phyloP scores from a whole-genome alignment of 2,113 vertebrate species.

The Glareola pratincola region DNA sequence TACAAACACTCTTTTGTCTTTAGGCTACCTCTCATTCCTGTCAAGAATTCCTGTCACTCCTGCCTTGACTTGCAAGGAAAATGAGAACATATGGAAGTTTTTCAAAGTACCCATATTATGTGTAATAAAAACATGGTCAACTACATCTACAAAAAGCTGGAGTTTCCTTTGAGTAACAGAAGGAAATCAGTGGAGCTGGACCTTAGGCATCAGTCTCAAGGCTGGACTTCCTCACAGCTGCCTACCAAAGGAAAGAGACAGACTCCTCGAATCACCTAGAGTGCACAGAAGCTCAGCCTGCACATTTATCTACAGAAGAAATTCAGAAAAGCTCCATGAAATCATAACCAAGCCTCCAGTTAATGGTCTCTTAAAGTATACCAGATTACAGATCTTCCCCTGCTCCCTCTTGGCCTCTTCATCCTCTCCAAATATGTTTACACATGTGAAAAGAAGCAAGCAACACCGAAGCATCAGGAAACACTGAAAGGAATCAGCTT shows the following conservation, averaged over 20 bases:
- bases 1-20: neutral
- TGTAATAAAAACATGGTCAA: neutral
- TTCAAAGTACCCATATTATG: neutral
- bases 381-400: neutral
- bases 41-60: neutral
- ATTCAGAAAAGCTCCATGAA: neutral
- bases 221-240: neutral
- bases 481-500: neutral
- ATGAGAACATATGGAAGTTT: accelerated
- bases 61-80: neutral
- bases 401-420: neutral
- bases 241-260: neutral
- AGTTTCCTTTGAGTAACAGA: neutral
- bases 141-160: neutral
- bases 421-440: neutral
- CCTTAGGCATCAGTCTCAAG: neutral
- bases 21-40: neutral
- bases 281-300: neutral
- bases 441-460: neutral
- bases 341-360: neutral
- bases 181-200: neutral
- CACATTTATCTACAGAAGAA: neutral
- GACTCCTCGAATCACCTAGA: neutral
- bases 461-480: neutral
- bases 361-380: neutral